phyloP scores from a whole-genome alignment of 2,113 vertebrate genomes.

The Tetrax tetrax region DNA sequence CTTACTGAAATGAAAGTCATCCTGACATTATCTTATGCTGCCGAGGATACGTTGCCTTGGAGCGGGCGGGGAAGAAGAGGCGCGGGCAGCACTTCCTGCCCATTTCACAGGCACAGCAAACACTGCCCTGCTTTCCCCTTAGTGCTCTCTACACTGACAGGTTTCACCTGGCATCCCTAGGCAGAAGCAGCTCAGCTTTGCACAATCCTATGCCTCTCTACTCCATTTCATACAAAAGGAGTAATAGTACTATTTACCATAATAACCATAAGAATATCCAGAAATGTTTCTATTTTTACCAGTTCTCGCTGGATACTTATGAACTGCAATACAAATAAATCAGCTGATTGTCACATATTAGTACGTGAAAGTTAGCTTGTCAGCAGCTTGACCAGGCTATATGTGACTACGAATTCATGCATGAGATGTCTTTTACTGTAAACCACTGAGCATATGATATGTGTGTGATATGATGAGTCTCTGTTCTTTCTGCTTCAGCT shows the following conservation, averaged over 20 bases:
- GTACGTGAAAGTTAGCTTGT: background rate
- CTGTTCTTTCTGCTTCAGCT: constrained; percentile 58
- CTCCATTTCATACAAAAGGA: background rate
- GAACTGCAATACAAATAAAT: background rate
- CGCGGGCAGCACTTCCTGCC: background rate
- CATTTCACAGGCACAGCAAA: background rate
- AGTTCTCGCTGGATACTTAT: background rate
- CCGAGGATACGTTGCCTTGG: background rate
- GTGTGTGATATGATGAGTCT: background rate
- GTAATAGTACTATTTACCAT: background rate
- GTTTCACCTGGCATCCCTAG: background rate
- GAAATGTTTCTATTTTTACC: background rate
- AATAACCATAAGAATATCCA: background rate
- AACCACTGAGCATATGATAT: background rate
- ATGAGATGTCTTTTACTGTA: background rate
- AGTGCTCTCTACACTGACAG: background rate
- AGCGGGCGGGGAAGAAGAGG: background rate
- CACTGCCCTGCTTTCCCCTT: background rate
- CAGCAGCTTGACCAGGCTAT: background rate
- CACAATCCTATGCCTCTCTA: background rate
- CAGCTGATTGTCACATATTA: background rate
- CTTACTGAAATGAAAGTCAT: background rate
- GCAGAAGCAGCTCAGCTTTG: background rate
- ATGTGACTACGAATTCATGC: background rate
- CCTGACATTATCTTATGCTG: background rate